Evolutionary conservation across 2,113 vertebrate genomes (phyloP).

Genomic region (Poeciliopsis retropinna): DNA sequence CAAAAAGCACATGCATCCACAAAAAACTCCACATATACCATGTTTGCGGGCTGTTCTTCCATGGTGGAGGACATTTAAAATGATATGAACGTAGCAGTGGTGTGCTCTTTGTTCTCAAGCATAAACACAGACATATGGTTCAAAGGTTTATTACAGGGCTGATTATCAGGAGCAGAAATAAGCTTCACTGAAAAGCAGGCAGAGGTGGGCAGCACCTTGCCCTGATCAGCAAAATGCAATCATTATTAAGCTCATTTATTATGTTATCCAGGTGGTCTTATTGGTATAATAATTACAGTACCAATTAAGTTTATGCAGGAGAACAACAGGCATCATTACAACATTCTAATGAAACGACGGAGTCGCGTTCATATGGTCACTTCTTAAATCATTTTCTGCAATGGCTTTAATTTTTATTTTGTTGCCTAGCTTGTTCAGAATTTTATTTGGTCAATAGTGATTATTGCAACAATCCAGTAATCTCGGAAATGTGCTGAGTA

Average conservation of each 20-base stretch:
- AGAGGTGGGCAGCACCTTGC: conserved; percentile 8
- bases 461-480: not conserved
- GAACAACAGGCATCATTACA: no score
- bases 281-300: not conserved
- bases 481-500: no score
- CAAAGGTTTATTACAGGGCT: conserved; percentile 74
- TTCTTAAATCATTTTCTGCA: no score
- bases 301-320: no score
- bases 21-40: not conserved
- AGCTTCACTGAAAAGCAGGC: conserved; percentile 10
- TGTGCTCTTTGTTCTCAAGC: not conserved
- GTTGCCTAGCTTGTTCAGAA: not conserved
- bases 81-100: not conserved
- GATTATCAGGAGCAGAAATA: conserved; percentile 31
- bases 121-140: conserved; percentile 28
- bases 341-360: no score
- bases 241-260: not conserved
- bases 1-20: not conserved
- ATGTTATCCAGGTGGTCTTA: not conserved
- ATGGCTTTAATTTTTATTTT: not conserved
- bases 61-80: not conserved
- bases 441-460: not conserved
- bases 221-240: not conserved
- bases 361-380: no score
- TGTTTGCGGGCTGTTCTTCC: not conserved